Evolutionary conservation across 2,797 vertebrate species (phyloP).

Genomic region (Carcharodon carcharias): DNA sequence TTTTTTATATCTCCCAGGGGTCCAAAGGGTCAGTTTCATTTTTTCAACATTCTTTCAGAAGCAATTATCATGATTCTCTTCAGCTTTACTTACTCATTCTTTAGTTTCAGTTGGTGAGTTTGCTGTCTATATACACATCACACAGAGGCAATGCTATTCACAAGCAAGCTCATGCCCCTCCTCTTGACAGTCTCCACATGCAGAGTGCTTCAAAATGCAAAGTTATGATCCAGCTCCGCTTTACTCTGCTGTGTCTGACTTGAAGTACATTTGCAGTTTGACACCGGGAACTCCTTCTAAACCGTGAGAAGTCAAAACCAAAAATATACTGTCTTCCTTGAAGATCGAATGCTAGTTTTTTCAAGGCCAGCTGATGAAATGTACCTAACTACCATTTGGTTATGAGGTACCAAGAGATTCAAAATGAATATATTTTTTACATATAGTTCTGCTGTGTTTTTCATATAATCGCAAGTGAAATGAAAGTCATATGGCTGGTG

Average conservation of each 20-base stretch:
- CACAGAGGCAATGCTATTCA: background rate
- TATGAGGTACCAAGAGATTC: background rate
- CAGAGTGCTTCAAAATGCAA: background rate
- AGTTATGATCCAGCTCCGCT: background rate
- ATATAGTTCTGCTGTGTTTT: background rate
- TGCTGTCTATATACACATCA: background rate
- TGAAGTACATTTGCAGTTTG: background rate
- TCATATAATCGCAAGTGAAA: slow-evolving; percentile 5
- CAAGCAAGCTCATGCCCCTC: background rate
- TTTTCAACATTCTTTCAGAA: background rate
- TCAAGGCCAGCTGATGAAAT: background rate
- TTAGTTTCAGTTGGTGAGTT: background rate
- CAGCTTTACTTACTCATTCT: background rate
- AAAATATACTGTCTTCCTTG: background rate
- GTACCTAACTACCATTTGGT: no score
- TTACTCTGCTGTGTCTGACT: background rate
- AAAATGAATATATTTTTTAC: background rate
- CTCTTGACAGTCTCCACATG: background rate
- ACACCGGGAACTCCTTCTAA: background rate
- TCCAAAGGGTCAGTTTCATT: background rate
- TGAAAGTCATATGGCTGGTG: background rate
- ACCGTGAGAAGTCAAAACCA: background rate
- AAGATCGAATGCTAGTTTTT: background rate
- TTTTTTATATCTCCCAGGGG: background rate
- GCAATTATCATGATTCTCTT: background rate